phyloP scores from a whole-genome alignment of 2,113 vertebrate genomes.

The Cavia porcellus region DNA sequence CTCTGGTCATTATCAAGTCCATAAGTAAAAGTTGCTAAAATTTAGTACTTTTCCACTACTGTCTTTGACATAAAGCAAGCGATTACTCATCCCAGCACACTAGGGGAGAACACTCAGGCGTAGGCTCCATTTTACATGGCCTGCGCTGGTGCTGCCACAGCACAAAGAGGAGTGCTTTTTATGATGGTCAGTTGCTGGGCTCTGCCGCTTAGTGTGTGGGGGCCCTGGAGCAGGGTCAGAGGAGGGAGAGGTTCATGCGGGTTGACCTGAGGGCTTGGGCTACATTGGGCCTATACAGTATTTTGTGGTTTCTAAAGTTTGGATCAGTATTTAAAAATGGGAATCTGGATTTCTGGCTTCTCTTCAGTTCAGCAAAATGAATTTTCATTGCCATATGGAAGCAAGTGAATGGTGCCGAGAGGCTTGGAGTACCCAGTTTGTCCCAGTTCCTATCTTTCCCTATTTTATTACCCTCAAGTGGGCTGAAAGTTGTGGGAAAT shows the following conservation, averaged over 20 bases:
- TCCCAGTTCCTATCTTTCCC: not conserved
- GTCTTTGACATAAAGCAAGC: not conserved
- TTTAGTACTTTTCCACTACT: constrained; percentile 29
- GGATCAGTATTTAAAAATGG: not conserved
- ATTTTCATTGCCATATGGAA: constrained; percentile 1
- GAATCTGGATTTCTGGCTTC: constrained; percentile 34
- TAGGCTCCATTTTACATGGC: not conserved
- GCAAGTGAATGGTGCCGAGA: not conserved
- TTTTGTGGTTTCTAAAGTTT: not conserved
- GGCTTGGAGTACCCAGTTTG: not conserved
- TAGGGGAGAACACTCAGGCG: not conserved
- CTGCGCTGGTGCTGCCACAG: no score
- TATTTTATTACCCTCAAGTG: not conserved
- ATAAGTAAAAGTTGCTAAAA: not conserved
- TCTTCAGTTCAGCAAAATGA: not conserved
- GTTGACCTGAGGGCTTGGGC: not conserved
- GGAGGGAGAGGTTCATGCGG: not conserved
- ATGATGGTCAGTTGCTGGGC: not conserved
- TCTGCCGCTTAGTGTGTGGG: not conserved
- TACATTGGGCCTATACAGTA: not conserved
- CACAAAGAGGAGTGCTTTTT: no score
- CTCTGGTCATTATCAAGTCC: not conserved
- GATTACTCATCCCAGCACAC: not conserved
- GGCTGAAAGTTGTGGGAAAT: not conserved
- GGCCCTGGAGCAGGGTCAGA: not conserved